phyloP scores from a whole-genome alignment of 2,113 vertebrate species.

The Strix aluco region DNA sequence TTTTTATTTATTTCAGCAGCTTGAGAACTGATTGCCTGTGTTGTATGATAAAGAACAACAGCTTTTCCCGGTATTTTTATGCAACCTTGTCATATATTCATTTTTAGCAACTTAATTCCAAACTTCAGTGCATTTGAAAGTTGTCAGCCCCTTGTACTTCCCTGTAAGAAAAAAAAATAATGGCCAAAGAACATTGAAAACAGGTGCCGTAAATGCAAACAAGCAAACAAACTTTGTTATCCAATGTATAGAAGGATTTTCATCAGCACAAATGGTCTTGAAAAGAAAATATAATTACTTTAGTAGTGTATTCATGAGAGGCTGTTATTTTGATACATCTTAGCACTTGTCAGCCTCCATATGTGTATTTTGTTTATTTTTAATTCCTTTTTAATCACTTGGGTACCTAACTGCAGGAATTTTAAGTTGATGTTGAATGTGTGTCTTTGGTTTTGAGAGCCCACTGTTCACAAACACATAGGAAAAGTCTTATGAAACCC shows the following conservation, averaged over 20 bases:
- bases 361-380: background rate
- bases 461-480: background rate
- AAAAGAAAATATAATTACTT: background rate
- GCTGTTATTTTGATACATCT: background rate
- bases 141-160: background rate
- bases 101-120: conserved; percentile 19
- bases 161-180: background rate
- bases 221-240: background rate
- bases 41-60: background rate
- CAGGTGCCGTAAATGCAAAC: background rate
- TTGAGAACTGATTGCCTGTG: background rate
- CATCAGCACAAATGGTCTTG: background rate
- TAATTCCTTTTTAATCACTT: background rate
- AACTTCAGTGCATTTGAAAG: background rate
- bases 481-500: background rate
- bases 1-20: conserved; percentile 40
- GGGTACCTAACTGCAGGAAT: background rate
- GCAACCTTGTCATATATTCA: background rate
- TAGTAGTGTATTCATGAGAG: background rate
- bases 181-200: background rate
- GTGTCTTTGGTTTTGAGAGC: background rate
- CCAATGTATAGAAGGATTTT: background rate
- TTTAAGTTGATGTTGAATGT: background rate
- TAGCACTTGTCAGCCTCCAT: background rate
- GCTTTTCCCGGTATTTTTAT: background rate